Conservation (phyloP, 2,888 invertebrate genomes). For the Melinaea menophilus region DNA sequence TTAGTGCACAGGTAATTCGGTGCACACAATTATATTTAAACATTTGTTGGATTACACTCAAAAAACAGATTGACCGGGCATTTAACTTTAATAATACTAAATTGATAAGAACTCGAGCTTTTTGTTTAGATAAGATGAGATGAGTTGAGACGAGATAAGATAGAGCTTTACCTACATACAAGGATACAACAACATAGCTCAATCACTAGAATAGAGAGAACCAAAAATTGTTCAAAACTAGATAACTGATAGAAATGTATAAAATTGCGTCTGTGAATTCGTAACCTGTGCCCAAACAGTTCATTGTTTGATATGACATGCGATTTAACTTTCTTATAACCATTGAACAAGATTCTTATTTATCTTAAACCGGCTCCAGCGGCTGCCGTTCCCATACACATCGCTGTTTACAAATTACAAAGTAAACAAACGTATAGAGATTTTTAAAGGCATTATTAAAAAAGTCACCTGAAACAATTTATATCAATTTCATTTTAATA, state of each 20-base stretch:
- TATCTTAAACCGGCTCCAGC: not conserved
- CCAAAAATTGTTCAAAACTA: too few species aligned
- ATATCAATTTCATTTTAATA: too few species aligned
- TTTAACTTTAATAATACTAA: too few species aligned
- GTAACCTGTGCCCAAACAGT: not conserved
- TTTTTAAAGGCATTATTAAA: not conserved
- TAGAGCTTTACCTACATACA: too few species aligned
- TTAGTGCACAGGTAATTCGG: constrained; percentile 12
- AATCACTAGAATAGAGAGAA: too few species aligned
- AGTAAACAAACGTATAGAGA: not conserved
- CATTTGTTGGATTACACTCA: not conserved
- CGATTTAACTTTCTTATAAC: not conserved
- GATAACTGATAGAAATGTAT: not conserved
- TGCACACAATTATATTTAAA: not conserved
- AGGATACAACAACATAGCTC: too few species aligned
- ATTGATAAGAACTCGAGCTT: too few species aligned
- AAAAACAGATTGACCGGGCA: not conserved
- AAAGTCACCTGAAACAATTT: not conserved
- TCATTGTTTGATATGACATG: constrained; percentile 3
- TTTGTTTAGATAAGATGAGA: too few species aligned
- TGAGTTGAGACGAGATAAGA: too few species aligned
- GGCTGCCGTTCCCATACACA: not conserved
- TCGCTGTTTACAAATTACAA: constrained; percentile 2
- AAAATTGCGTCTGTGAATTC: not conserved
- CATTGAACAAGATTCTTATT: constrained; percentile 2